Percentiles rank a stretch among this genome's conserved stretches.
Evolutionary conservation across 2,113 vertebrate genomes (phyloP).

Genomic region (Pollimyrus isidori): DNA sequence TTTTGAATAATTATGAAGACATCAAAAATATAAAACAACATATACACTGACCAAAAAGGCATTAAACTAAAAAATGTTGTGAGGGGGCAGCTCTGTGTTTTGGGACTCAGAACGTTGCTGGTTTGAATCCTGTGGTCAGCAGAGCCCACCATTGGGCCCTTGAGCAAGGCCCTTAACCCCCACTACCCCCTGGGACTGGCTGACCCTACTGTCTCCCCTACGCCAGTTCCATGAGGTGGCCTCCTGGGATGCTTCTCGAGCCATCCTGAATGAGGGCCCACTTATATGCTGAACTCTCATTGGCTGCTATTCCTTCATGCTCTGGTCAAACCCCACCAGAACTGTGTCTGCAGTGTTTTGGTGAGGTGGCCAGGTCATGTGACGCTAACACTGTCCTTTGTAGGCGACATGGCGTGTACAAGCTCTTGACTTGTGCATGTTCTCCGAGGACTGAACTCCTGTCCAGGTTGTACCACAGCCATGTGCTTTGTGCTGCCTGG

Average conservation of each 20-base stretch:
- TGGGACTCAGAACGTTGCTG: neutral
- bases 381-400: neutral
- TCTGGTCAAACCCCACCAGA: neutral
- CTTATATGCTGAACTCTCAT: neutral
- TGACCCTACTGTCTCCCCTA: neutral
- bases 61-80: neutral
- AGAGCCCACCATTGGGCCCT: neutral
- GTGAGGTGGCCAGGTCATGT: neutral
- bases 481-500: neutral
- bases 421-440: neutral
- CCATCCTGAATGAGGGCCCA: neutral
- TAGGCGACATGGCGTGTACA: neutral
- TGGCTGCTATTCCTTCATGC: neutral
- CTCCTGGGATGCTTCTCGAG: neutral
- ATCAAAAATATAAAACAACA: neutral
- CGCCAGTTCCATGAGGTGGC: neutral
- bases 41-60: neutral
- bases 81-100: neutral
- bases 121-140: neutral
- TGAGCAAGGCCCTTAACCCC: neutral
- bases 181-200: neutral
- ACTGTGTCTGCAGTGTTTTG: neutral
- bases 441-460: neutral
- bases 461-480: neutral
- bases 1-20: neutral